Percentiles rank a stretch among this genome's conserved stretches.
Evolutionary conservation across 1,140 invertebrate genomes (phyloP).

Genomic region (Telenomus remus): DNA sequence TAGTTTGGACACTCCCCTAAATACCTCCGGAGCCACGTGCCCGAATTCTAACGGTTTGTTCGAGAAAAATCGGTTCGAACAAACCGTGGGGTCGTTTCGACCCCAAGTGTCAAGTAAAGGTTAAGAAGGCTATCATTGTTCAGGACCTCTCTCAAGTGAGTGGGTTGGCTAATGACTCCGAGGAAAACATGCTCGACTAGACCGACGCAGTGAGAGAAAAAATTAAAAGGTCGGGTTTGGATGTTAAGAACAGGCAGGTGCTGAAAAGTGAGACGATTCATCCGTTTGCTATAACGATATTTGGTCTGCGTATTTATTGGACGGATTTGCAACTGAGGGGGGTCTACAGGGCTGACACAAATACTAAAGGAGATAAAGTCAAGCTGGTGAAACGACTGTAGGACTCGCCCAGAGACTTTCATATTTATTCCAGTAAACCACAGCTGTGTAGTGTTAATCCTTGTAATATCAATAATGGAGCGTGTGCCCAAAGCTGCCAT

Average conservation of each 20-base stretch:
- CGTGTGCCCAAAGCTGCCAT: conserved; percentile 96
- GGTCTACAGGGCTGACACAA: conserved; percentile 97
- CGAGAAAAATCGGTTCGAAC: too few relatives aligned
- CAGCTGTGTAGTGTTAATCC: conserved; percentile 90
- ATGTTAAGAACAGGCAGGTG: conserved; percentile 87
- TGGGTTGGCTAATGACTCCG: conserved; percentile 96
- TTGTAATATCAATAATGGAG: conserved; percentile 95
- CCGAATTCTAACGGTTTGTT: too few relatives aligned
- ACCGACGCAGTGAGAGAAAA: conserved; percentile 98
- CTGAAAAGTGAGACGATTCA: conserved; percentile 94
- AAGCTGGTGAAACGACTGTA: conserved; percentile 94
- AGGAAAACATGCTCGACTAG: conserved; percentile 97
- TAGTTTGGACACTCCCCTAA: too few relatives aligned
- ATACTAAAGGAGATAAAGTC: conserved; percentile 95
- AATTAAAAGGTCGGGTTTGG: conserved; percentile 93
- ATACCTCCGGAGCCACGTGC: too few relatives aligned
- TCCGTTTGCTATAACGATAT: conserved; percentile 96
- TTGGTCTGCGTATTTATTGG: conserved; percentile 96
- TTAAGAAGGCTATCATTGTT: conserved; percentile 92
- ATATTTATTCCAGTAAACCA: conserved; percentile 87
- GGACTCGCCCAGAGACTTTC: conserved; percentile 92
- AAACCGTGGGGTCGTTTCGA: too few relatives aligned
- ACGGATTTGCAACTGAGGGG: conserved; percentile 96
- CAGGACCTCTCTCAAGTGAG: conserved; percentile 95
- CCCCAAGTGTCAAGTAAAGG: too few relatives aligned